Base-by-base conservation (phyloP, 2,113 vertebrate genomes). In the Tragelaphus scriptus region DNA sequence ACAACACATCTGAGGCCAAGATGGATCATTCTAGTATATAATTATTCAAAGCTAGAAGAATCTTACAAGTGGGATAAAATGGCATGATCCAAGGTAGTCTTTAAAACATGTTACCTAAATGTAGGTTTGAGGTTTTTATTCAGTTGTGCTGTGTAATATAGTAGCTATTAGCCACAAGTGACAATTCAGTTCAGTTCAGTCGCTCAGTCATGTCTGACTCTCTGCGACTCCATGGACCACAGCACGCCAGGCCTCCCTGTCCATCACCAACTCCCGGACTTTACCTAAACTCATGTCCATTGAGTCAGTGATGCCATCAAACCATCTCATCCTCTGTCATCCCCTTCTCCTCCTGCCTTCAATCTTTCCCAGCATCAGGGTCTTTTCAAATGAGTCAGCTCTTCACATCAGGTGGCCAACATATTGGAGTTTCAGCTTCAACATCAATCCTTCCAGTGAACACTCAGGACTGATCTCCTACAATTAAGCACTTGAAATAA, bases 141-240 rank as follows among this genome's bases (percentile, higher is more conserved):
- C n/a, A 88, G 56, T 47, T 84, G 17, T 59, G 7, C 36, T 86
- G 9, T 77, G 14, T 68, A 58, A 87, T 51, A 58, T 4, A 17
- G 28, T n/a, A 84, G 15, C 36, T n/a, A 30, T 65, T 65, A 84
- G 40, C 7, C 9, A 75, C 25, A 58, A 59, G 13, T 40, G 59
- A 80, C 36, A 49, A 2, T 23, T 71, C 65, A 71, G 65, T 68
- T 68, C 65, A n/a, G 16, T 5, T 71, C n/a, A 71, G n/a, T 36
- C 0, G 0, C 19, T 71, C n/a, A 36, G 65, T 71, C 16, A 2
- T 68, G 63, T n/a, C 16, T n/a, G 32, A 71, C 65, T 71, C 65
- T 65, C 17, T 36, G n/a, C 1, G 0, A 23, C 5, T 19, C 65
- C 65, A 36, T 71, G n/a, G 19, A 71, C 19, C 0, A 0, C 4